phyloP scores from a whole-genome alignment of 2,113 vertebrate genomes.

The Campylomormyrus numenius region DNA sequence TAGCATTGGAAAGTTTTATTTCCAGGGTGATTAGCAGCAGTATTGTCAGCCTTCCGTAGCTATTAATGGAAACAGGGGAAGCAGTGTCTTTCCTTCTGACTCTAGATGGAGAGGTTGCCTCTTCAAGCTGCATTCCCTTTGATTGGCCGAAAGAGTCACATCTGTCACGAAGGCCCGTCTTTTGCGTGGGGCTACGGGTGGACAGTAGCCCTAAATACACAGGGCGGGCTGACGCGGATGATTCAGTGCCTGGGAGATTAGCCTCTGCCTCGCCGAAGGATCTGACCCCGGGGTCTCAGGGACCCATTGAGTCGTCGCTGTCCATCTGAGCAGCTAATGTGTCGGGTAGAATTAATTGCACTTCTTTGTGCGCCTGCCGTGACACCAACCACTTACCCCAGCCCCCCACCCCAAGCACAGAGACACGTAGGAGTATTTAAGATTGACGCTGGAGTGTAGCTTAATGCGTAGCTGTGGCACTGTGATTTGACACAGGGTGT shows the following conservation, averaged over 20 bases:
- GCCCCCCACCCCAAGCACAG: not conserved
- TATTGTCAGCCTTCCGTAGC: not conserved
- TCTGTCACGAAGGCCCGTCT: not conserved
- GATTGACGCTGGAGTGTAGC: not conserved
- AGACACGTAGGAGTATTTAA: not conserved
- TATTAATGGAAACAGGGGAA: not conserved
- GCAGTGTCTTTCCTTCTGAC: not conserved
- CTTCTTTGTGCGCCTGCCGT: not conserved
- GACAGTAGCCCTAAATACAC: not conserved
- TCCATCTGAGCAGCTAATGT: not conserved
- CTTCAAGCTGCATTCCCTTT: not conserved
- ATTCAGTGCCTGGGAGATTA: not conserved
- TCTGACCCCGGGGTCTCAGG: not conserved
- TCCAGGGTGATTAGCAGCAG: not conserved
- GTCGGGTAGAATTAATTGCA: not conserved
- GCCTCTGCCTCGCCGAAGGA: not conserved
- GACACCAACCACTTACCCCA: not conserved
- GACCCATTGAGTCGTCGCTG: not conserved
- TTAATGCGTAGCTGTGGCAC: not conserved
- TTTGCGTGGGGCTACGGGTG: not conserved
- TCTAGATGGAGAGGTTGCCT: not conserved
- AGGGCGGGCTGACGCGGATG: not conserved
- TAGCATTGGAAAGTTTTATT: not conserved
- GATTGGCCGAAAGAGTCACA: not conserved
- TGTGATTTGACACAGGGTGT: not conserved